phyloP scores from a whole-genome alignment of 92 coral and sea anemone genomes.

The Virgularia gustaviana region DNA sequence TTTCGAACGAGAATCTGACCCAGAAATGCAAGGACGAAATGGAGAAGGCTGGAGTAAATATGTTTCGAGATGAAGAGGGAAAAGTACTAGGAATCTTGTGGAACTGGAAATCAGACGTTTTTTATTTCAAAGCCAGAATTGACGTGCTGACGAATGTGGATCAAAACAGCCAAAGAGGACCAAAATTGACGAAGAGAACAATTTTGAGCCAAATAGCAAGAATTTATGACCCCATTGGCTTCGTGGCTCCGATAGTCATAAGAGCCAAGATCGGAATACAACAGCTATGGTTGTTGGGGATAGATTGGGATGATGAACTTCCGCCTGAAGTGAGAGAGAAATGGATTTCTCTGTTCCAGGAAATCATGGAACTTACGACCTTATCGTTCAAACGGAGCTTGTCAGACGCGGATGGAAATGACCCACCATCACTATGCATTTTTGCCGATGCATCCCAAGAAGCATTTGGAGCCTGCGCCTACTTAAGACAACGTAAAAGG shows the following conservation, averaged over 20 bases:
- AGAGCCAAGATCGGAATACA: conserved; percentile 34
- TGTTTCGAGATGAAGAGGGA: conserved; percentile 4
- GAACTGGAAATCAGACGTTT: conserved; percentile 15
- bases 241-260: conserved; percentile 13
- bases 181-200: conserved; percentile 38
- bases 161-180: neutral
- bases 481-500: conserved; percentile 3
- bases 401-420: conserved; percentile 29
- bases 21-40: neutral
- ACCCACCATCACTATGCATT: conserved; percentile 23
- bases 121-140: conserved; percentile 6
- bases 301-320: conserved; percentile 36
- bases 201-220: conserved; percentile 30
- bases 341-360: conserved; percentile 48
- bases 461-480: conserved; percentile 37
- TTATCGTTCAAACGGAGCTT: conserved; percentile 46
- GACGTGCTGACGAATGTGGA: neutral
- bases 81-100: conserved; percentile 28
- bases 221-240: conserved; percentile 28
- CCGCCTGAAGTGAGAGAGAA: conserved; percentile 13
- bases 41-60: neutral
- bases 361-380: conserved; percentile 34
- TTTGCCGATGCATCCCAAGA: conserved; percentile 22
- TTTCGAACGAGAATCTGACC: conserved; percentile 12
- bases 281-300: conserved; percentile 18